Evolutionary conservation across 2,113 vertebrate species (phyloP), one percentile per base, ranked within the genome.

Genomic region (Anseranas semipalmata): DNA sequence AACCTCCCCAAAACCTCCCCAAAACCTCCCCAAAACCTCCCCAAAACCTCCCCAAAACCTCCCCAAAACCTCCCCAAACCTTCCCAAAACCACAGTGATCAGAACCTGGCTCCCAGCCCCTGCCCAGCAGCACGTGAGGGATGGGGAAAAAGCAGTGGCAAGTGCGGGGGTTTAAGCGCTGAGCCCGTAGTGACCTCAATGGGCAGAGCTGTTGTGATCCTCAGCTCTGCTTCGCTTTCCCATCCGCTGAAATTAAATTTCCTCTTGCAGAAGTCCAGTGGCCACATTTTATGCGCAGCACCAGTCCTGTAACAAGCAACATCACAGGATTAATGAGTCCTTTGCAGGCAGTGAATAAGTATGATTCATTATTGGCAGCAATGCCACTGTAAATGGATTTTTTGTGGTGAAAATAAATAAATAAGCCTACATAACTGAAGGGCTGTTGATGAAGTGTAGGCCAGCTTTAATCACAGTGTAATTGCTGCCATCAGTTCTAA

Each of bases 401-500:
- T 79, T 52, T 27, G 73, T 82, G 88, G 20, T 48, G 77, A 58
- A 96, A 93, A 91, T 62, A 83, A 85, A 89, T 60, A 89, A 95
- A 80, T 55, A 45, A 55, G 63, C 59, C 39, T 32, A 7, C 37
- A 1, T 10, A 84, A 45, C 67, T 81, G 91, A 78, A 88, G 78
- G 85, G 87, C 63, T 0, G 25, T 46, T 94, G 93, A 93, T 91
- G 85, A 97, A 95, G 90, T 71, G 92, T 66, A 63, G 90, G 48
- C 56, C 95, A 28, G 95, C 85, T 82, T 80, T 96, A 90, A 90
- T 94, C 93, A 62, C 81, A 45, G 92, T 2, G 28, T 90, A 94
- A 96, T 94, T 62, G 11, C 95, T 46, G 79, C 93, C 95, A 91
- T 95, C 93, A 9, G 37, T 90, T 80, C 93, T 95, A 80, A 96